A percentile compares a stretch with the other conserved stretches of the same genome.
phyloP scores from a whole-genome alignment of 2,888 invertebrate species.

The Pedicia rivosa region DNA sequence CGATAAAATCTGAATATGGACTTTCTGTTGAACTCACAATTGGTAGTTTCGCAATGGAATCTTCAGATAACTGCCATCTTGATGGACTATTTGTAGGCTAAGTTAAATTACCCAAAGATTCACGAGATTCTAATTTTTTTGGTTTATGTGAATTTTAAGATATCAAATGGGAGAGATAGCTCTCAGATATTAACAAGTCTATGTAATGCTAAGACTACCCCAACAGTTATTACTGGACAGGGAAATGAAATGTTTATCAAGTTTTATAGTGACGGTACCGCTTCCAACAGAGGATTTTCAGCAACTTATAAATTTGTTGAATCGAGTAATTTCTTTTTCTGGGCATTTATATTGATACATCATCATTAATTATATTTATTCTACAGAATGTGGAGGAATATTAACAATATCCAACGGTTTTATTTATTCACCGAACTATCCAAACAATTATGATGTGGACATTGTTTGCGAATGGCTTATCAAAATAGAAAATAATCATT shows the following conservation, averaged over 20 bases:
- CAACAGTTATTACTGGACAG: slow-evolving; percentile 39
- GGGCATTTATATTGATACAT: too few species aligned
- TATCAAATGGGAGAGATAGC: slow-evolving; percentile 47
- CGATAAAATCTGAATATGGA: slow-evolving; percentile 48
- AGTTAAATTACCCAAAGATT: not conserved
- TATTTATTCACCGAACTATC: slow-evolving; percentile 71
- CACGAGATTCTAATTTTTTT: too few species aligned
- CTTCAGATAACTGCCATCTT: slow-evolving; percentile 36
- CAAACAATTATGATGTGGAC: slow-evolving; percentile 55
- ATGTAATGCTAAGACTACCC: slow-evolving; percentile 35
- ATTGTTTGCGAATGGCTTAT: slow-evolving; percentile 69
- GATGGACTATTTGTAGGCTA: slow-evolving; percentile 40
- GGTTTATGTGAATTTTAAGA: too few species aligned
- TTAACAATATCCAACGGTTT: slow-evolving; percentile 42
- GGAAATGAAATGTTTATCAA: slow-evolving; percentile 53
- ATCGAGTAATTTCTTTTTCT: slow-evolving; percentile 30
- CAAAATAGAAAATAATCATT: slow-evolving; percentile 45
- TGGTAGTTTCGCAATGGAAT: slow-evolving; percentile 43
- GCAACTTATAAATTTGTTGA: slow-evolving; percentile 37
- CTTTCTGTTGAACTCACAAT: slow-evolving; percentile 50
- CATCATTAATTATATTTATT: slow-evolving; percentile 5
- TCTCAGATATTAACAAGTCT: slow-evolving; percentile 38
- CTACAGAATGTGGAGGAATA: slow-evolving; percentile 58
- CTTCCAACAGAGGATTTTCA: slow-evolving; percentile 45
- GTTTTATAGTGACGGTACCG: slow-evolving; percentile 42